These are phyloP conservation scores for Solenopsis fugax DNA, from an alignment of 1,140 invertebrate genomes.

Conservation along the genomic window DNA sequence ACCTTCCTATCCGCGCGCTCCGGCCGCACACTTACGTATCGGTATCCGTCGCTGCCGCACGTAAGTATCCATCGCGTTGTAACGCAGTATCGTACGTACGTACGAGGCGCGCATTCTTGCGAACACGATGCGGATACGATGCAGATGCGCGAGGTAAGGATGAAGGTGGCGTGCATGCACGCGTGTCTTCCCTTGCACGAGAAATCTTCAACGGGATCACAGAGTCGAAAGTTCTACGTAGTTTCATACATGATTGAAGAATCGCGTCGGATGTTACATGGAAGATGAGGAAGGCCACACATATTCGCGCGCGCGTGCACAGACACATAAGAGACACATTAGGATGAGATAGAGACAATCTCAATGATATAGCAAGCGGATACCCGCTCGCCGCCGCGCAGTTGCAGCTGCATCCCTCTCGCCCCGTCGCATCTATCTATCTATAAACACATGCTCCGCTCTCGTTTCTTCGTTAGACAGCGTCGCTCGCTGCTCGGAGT, in stretches of 20 bases:
- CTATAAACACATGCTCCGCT: conserved; percentile 54
- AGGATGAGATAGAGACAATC: conserved; percentile 46
- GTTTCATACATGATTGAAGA: conserved; percentile 9
- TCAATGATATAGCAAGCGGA: conserved; percentile 55
- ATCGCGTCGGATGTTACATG: not conserved
- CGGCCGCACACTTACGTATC: conserved; percentile 36
- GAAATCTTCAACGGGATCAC: too few species aligned
- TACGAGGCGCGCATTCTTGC: conserved; percentile 9
- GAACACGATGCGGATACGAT: conserved; percentile 1
- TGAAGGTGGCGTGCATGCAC: not conserved
- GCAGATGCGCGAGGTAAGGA: not conserved
- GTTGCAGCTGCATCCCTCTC: conserved; percentile 45
- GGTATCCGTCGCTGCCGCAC: conserved; percentile 33
- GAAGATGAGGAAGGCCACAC: conserved; percentile 24
- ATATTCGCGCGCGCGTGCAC: not conserved
- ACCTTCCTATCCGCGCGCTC: conserved; percentile 56
- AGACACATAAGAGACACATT: conserved; percentile 3
- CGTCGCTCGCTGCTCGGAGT: conserved; percentile 23
- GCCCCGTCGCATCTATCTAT: conserved; percentile 55
- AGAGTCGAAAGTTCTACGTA: not conserved
- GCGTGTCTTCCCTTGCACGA: too few species aligned
- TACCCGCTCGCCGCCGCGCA: conserved; percentile 30
- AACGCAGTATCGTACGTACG: not conserved
- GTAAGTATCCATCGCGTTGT: conserved; percentile 37
- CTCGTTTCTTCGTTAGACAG: conserved; percentile 50